These are phyloP conservation scores for Callorhinus ursinus DNA, from an alignment of 2,113 vertebrate genomes.

Conservation along the genomic window DNA sequence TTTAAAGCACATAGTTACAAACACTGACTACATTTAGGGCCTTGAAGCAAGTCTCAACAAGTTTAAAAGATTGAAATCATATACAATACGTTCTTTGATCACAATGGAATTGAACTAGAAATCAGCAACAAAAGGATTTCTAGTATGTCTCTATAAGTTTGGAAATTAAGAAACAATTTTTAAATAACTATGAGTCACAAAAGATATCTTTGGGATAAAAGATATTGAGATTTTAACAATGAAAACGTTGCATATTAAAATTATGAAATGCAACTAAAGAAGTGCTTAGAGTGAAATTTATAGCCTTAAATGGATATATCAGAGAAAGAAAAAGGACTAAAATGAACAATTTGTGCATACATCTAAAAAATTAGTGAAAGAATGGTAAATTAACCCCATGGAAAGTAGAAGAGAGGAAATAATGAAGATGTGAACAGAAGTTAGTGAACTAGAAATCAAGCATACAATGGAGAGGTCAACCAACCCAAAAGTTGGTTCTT, in stretches of 20 bases:
- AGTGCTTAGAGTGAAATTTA: neutral
- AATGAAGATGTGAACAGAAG: neutral
- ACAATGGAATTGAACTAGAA: neutral
- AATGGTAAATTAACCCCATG: neutral
- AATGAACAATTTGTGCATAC: neutral
- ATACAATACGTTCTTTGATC: neutral
- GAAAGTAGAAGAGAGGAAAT: neutral
- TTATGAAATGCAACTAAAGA: neutral
- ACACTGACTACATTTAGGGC: neutral
- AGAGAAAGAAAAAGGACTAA: neutral
- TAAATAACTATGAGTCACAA: neutral
- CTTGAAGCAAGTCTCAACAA: neutral
- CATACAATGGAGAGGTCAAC: neutral
- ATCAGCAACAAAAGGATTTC: neutral
- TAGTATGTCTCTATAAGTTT: neutral
- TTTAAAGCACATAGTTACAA: neutral
- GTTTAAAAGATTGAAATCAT: neutral
- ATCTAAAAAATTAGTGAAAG: neutral
- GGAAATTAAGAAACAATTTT: constrained; percentile 37
- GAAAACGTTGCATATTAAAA: constrained; percentile 2
- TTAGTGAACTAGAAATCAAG: neutral
- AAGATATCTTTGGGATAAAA: neutral
- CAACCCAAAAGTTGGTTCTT: neutral
- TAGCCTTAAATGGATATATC: neutral
- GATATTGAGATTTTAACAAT: constrained; percentile 1